phyloP scores from a whole-genome alignment of 2,888 invertebrate genomes.

The Tipula unca region DNA sequence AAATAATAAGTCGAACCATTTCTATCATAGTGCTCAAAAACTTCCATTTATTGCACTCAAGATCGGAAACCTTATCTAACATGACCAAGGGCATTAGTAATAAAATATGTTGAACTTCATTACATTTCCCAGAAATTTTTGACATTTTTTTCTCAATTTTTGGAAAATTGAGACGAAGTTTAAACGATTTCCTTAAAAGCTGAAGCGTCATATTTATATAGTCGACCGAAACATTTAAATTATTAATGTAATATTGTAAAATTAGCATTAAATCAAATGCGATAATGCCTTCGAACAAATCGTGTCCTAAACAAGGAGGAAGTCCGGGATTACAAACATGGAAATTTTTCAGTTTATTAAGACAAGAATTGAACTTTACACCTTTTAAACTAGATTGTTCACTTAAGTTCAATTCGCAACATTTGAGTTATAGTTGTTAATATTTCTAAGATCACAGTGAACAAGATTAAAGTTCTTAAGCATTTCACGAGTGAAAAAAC shows the following conservation, averaged over 20 bases:
- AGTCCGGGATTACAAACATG: constrained; percentile 30
- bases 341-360: constrained; percentile 29
- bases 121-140: too few relatives aligned
- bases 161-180: too few relatives aligned
- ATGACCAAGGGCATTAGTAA: constrained; percentile 20
- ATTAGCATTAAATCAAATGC: constrained; percentile 27
- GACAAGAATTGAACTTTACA: constrained; percentile 28
- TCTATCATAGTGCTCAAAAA: constrained; percentile 22
- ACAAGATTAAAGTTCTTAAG: background rate
- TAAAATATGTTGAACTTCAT: constrained; percentile 21
- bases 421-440: background rate
- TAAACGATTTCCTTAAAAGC: too few relatives aligned
- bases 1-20: constrained; percentile 21
- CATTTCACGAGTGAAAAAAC: background rate
- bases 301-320: constrained; percentile 31
- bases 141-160: too few relatives aligned
- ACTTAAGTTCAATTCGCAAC: background rate
- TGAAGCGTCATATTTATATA: too few relatives aligned
- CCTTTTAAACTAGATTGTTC: constrained; percentile 24
- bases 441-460: background rate
- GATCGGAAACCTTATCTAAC: constrained; percentile 14
- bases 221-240: constrained; percentile 1
- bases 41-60: constrained; percentile 20
- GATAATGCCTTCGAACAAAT: constrained; percentile 30
- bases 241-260: constrained; percentile 26